Percentiles rank a stretch among this genome's conserved stretches.
phyloP scores from a whole-genome alignment of 2,888 invertebrate genomes.

The Ferrisia virgata region DNA sequence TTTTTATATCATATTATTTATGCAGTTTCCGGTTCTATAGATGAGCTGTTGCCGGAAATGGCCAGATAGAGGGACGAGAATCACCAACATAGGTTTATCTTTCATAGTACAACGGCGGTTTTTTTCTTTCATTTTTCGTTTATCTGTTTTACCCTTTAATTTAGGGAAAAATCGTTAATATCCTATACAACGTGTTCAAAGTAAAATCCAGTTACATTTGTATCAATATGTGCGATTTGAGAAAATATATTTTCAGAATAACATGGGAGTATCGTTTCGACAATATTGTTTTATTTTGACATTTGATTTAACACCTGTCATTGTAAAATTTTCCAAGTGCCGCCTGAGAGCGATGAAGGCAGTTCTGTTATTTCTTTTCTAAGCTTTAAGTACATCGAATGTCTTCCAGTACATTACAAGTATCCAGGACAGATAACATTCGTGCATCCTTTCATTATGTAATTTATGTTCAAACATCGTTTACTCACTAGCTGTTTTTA shows the following conservation, averaged over 20 bases:
- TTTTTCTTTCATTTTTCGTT: background rate
- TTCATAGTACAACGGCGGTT: background rate
- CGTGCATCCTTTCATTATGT: too few relatives aligned
- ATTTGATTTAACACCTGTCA: too few relatives aligned
- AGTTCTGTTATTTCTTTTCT: too few relatives aligned
- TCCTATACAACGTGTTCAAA: background rate
- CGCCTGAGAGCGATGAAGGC: too few relatives aligned
- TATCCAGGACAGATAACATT: too few relatives aligned
- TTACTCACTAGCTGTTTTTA: background rate
- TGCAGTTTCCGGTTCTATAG: conserved; percentile 42
- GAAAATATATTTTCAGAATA: too few relatives aligned
- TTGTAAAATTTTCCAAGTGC: too few relatives aligned
- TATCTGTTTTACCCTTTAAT: background rate
- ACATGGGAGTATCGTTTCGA: too few relatives aligned
- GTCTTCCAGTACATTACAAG: too few relatives aligned
- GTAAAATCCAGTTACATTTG: background rate
- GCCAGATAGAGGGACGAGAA: background rate
- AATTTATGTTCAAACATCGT: background rate
- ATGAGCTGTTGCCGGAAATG: conserved; percentile 39
- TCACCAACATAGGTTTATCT: background rate
- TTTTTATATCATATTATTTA: conserved; percentile 36
- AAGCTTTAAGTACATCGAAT: too few relatives aligned
- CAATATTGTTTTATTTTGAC: too few relatives aligned
- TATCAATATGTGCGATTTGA: too few relatives aligned
- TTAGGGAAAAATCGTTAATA: background rate